phyloP scores from a whole-genome alignment of 2,113 vertebrate genomes.

The Lutjanus erythropterus region DNA sequence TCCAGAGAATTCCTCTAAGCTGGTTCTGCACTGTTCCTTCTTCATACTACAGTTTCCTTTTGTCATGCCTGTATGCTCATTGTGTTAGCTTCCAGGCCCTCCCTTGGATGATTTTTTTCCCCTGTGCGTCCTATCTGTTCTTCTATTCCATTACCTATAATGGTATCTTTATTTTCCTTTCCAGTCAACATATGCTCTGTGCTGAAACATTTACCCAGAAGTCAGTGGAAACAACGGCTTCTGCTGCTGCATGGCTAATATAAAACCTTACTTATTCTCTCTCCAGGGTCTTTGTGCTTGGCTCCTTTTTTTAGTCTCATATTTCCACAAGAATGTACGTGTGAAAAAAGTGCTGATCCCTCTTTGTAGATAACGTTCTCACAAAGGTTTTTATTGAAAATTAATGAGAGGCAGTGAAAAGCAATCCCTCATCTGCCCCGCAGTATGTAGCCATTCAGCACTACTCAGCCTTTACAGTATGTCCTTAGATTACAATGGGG shows the following conservation, averaged over 20 bases:
- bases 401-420: conserved; percentile 74
- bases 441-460: conserved; percentile 64
- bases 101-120: conserved; percentile 6
- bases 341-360: conserved; percentile 72
- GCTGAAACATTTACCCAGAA: conserved; percentile 52
- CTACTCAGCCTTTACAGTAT: conserved; percentile 54
- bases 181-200: conserved; percentile 25
- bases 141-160: conserved; percentile 35
- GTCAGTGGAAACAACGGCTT: conserved; percentile 45
- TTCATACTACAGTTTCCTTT: not conserved
- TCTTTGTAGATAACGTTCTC: conserved; percentile 69
- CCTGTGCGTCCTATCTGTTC: conserved; percentile 2
- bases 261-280: conserved; percentile 38
- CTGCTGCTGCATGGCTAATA: conserved; percentile 47
- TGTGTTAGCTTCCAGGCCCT: conserved; percentile 14
- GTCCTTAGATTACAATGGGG: conserved; percentile 64
- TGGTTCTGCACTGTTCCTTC: not conserved
- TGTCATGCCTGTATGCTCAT: conserved; percentile 4
- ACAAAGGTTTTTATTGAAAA: conserved; percentile 72
- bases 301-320: conserved; percentile 53
- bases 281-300: conserved; percentile 49
- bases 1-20: not conserved
- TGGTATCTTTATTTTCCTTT: conserved; percentile 34
- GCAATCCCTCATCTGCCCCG: conserved; percentile 71
- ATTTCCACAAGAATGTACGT: conserved; percentile 61